These are phyloP conservation scores for Homalodisca vitripennis DNA, from an alignment of 1,140 invertebrate species.

Conservation along the genomic window DNA sequence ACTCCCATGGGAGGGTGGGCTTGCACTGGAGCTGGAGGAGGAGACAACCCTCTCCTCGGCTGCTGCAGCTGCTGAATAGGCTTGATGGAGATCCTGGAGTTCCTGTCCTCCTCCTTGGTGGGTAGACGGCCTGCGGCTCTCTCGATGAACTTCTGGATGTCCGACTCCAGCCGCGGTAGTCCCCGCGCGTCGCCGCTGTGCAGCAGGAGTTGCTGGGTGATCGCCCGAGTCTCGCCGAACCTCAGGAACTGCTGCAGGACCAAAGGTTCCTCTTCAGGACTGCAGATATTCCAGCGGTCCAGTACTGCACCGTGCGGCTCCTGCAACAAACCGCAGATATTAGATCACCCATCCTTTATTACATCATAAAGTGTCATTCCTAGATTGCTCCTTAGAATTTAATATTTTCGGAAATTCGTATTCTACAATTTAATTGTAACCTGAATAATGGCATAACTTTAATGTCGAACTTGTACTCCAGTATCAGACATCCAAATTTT, in stretches of 20 bases:
- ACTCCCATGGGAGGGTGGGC: conserved; percentile 24
- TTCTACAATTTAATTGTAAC: no score
- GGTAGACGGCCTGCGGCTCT: conserved; percentile 39
- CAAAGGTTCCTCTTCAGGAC: conserved; percentile 79
- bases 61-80: conserved; percentile 27
- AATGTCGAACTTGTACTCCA: no score
- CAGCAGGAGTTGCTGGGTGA: conserved; percentile 75
- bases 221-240: conserved; percentile 78
- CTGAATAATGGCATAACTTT: no score
- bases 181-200: conserved; percentile 40
- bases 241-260: conserved; percentile 84
- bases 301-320: conserved; percentile 68
- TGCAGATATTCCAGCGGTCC: conserved; percentile 80
- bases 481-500: no score
- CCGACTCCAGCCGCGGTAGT: conserved; percentile 51
- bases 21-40: conserved; percentile 30
- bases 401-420: no score
- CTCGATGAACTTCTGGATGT: conserved; percentile 59
- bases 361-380: no score
- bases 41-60: conserved; percentile 24
- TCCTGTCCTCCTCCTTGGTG: conserved; percentile 27
- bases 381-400: no score
- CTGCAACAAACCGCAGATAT: conserved; percentile 51
- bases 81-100: conserved; percentile 28
- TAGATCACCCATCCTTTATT: no score